phyloP scores from a whole-genome alignment of 2,888 invertebrate genomes.

The Heliconius sara region DNA sequence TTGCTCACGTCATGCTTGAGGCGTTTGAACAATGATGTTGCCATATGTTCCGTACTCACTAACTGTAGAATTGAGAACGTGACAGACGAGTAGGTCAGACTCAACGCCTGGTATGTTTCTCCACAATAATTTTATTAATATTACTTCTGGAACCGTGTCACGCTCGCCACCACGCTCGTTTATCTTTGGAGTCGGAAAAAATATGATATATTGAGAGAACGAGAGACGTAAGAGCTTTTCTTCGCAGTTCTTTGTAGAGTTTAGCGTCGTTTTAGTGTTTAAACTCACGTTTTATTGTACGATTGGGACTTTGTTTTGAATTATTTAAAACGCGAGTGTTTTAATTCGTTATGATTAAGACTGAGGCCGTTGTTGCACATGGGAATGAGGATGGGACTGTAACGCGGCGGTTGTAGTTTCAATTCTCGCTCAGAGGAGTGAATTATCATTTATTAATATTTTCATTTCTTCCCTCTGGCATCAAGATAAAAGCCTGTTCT shows the following conservation, averaged over 20 bases:
- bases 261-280: constrained; percentile 75
- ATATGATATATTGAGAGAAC: constrained; percentile 82
- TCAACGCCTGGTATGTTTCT: constrained; percentile 68
- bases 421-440: too few relatives aligned
- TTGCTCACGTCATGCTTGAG: constrained; percentile 44
- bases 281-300: constrained; percentile 60
- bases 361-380: neutral
- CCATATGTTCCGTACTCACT: constrained; percentile 50
- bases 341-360: constrained; percentile 1
- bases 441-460: too few relatives aligned
- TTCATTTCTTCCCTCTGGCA: too few relatives aligned
- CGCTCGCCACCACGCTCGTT: constrained; percentile 78
- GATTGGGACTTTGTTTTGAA: constrained; percentile 44
- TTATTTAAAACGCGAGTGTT: neutral
- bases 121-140: constrained; percentile 84
- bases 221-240: constrained; percentile 76
- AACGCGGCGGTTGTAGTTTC: too few relatives aligned
- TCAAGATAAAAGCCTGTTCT: too few relatives aligned
- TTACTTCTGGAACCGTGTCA: constrained; percentile 81
- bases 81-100: constrained; percentile 67
- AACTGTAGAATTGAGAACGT: constrained; percentile 49
- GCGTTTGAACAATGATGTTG: constrained; percentile 51
- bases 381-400: too few relatives aligned
- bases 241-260: constrained; percentile 68
- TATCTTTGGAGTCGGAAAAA: constrained; percentile 78